These are phyloP conservation scores for Mayetiola destructor DNA, from an alignment of 2,888 invertebrate genomes.

Conservation along the genomic window DNA sequence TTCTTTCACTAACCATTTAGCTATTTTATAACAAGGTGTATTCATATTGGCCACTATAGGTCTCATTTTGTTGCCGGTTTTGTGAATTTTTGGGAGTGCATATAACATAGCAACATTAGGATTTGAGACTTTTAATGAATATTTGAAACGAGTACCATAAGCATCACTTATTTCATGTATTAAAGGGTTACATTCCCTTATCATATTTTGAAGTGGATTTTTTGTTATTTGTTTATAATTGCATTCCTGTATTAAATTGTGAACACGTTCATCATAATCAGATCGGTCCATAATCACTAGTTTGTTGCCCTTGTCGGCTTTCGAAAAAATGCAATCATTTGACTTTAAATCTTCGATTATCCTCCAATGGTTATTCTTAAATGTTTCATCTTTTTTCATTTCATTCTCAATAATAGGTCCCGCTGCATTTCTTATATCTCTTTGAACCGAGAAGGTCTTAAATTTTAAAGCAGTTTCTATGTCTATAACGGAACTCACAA, in stretches of 20 bases:
- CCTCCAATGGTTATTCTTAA: not conserved
- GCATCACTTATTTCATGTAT: not conserved
- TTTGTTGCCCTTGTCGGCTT: not conserved
- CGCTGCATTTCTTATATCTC: not conserved
- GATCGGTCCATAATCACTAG: not conserved
- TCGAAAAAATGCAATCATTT: not conserved
- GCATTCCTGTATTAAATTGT: not conserved
- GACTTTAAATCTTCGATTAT: not conserved
- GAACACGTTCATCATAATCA: not conserved
- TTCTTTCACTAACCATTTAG: slow-evolving; percentile 3
- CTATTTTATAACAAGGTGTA: not conserved
- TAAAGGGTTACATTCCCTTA: not conserved
- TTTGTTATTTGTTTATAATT: not conserved
- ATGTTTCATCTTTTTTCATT: not conserved
- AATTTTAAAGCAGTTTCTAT: slow-evolving; percentile 1
- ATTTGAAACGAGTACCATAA: not conserved
- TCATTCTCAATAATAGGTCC: not conserved
- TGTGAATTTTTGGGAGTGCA: not conserved
- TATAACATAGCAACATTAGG: not conserved
- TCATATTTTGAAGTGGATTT: not conserved
- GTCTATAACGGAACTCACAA: not conserved
- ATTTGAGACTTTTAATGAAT: not conserved
- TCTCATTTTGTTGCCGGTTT: slow-evolving; percentile 3
- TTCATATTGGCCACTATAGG: not conserved
- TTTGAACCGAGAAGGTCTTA: not conserved